Evolutionary conservation across 2,113 vertebrate species (phyloP), one percentile per base, ranked within the genome.

Genomic region (Heliornis fulica): DNA sequence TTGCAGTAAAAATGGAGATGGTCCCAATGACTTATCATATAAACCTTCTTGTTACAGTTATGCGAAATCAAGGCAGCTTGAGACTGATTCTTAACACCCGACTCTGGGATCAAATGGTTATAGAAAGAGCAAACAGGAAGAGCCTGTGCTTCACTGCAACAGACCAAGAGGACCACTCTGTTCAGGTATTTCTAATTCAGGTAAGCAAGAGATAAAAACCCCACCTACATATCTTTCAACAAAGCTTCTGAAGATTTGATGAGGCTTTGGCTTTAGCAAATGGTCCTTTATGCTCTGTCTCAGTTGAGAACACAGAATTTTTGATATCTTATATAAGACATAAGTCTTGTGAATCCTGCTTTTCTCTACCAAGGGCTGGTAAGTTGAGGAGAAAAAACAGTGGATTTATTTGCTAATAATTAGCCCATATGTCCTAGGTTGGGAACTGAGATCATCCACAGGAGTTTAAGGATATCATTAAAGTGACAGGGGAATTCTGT

Each of bases 1-100:
- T 13, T 92, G 29, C 23, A 48, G 40, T 70, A 82, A 59, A 74
- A 92, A 43, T 36, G 26, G 85, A 83, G 61, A 54, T 63, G 15
- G 22, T 64, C 45, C 54, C n/a, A 38, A 7, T 38, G 29, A 19
- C 36, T 68, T 97, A 34, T 59, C 36, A 36, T 36, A 64, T 48
- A 83, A 70, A 66, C 46, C 15, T 95, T 93, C 29, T 59, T 86
- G 14, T 96, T 97, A 69, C 61, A 99, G 98, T 99, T 91, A 99
- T 99, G 98, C 97, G 98, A 76, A 98, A 98, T 92, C 98, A 98
- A 96, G 98, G 98, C 75, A 99, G 97, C 76, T 97, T 98, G 89
- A 98, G 97, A 84, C 93, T 99, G 85, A 98, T 99, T 93, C 98
- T 99, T 64, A 99, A 99, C 54, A 98, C 98, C 77, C 98, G 98